A percentile compares a stretch with the other conserved stretches of the same genome.
Evolutionary conservation across 2,888 invertebrate species (phyloP).

Genomic region (Volucella bombylans): DNA sequence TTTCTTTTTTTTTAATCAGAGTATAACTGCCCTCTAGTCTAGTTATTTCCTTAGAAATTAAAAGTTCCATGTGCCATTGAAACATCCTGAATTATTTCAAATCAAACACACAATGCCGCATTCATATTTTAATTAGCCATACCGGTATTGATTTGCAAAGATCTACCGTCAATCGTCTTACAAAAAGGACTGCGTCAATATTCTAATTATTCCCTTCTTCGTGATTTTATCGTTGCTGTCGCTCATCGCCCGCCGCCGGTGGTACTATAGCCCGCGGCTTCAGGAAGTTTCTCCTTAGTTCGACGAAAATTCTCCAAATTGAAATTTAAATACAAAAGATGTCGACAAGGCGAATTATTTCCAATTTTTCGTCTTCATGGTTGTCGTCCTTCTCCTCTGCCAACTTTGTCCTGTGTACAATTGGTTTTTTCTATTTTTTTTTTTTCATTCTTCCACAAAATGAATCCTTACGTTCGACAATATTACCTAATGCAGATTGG

Average conservation of each 20-base stretch:
- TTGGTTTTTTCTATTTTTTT: conserved; percentile 13
- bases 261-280: not conserved
- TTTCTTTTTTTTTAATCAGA: too few relatives aligned
- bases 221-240: conserved; percentile 46
- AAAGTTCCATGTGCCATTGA: too few relatives aligned
- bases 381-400: conserved; percentile 10
- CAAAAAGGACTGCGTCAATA: conserved; percentile 56
- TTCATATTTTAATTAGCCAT: conserved; percentile 62
- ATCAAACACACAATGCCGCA: conserved; percentile 20
- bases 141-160: conserved; percentile 43
- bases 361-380: conserved; percentile 65
- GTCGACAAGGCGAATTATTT: conserved; percentile 71
- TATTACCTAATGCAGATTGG: conserved; percentile 71
- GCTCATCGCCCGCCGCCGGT: not conserved
- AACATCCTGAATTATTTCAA: conserved; percentile 16
- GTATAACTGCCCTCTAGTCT: too few relatives aligned
- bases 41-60: too few relatives aligned
- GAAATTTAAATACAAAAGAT: conserved; percentile 71
- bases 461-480: conserved; percentile 70
- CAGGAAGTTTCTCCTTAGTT: conserved; percentile 9
- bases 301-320: conserved; percentile 49
- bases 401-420: conserved; percentile 1
- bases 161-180: not conserved
- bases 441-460: conserved; percentile 32
- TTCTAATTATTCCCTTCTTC: conserved; percentile 66